Percentiles rank a stretch among this genome's conserved stretches.
Conservation (phyloP, 2,888 invertebrate genomes). For the Dioctria linearis region DNA sequence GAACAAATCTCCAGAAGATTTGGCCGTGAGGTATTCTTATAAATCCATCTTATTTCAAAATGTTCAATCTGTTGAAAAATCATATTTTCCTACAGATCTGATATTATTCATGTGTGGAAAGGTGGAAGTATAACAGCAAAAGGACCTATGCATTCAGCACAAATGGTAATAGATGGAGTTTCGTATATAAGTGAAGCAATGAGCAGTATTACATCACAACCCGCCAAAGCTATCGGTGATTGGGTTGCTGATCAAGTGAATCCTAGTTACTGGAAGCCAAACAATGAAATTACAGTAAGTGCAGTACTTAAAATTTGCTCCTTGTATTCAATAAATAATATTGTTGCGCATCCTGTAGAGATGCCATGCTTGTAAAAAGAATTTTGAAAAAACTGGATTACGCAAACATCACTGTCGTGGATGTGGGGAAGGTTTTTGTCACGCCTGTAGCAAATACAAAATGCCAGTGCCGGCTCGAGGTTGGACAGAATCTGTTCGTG, state of each 20-base stretch:
- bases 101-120: conserved; percentile 81
- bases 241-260: conserved; percentile 84
- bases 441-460: conserved; percentile 78
- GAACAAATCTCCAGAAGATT: conserved; percentile 79
- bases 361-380: conserved; percentile 77
- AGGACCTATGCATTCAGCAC: conserved; percentile 74
- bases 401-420: conserved; percentile 83
- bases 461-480: conserved; percentile 81
- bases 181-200: conserved; percentile 77
- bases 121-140: conserved; percentile 72
- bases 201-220: conserved; percentile 78
- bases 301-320: background rate
- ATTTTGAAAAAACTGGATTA: conserved; percentile 74
- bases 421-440: conserved; percentile 87
- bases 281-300: conserved; percentile 80
- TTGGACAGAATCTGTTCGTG: conserved; percentile 80
- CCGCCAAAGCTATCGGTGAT: conserved; percentile 77
- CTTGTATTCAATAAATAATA: background rate
- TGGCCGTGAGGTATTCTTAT: conserved; percentile 76
- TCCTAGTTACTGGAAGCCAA: conserved; percentile 86
- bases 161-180: conserved; percentile 78
- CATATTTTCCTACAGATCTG: conserved; percentile 69
- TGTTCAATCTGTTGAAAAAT: background rate
- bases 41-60: background rate
- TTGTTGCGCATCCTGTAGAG: conserved; percentile 69